These are phyloP conservation scores for Rhinoptilus africanus DNA, from an alignment of 2,113 vertebrate genomes.

Conservation along the genomic window DNA sequence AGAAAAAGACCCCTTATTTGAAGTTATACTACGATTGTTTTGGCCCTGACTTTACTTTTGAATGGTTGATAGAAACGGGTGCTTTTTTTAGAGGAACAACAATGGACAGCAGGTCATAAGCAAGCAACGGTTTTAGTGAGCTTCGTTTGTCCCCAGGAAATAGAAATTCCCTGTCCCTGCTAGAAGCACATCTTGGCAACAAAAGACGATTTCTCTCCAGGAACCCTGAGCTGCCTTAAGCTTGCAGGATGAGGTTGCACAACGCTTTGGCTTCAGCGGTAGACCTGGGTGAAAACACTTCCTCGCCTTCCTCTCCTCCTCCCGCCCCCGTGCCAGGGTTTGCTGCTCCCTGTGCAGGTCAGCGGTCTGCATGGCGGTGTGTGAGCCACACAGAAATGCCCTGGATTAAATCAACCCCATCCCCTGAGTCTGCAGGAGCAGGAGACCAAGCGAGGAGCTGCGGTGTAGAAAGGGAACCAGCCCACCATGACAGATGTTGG, in stretches of 20 bases:
- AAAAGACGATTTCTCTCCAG: neutral
- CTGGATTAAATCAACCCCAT: rapidly evolving
- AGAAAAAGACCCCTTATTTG: neutral
- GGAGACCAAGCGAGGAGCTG: rapidly evolving
- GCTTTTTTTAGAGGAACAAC: neutral
- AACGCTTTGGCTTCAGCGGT: neutral
- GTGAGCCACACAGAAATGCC: neutral
- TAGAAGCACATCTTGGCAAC: neutral
- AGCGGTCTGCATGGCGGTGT: neutral
- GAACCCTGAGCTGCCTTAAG: neutral
- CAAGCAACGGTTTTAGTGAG: neutral
- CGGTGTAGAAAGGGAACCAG: rapidly evolving
- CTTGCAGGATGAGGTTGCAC: neutral
- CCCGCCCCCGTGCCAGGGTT: rapidly evolving
- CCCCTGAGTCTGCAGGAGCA: neutral
- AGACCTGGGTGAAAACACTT: neutral
- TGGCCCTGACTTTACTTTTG: neutral
- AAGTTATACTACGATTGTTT: neutral
- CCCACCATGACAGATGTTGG: rapidly evolving
- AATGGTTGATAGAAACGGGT: neutral
- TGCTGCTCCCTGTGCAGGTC: neutral
- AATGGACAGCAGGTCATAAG: neutral
- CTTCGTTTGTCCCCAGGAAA: neutral
- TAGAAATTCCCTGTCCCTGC: neutral
- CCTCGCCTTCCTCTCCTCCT: neutral